Conservation (phyloP, 2,888 invertebrate genomes). For the Megastigmus dorsalis region DNA sequence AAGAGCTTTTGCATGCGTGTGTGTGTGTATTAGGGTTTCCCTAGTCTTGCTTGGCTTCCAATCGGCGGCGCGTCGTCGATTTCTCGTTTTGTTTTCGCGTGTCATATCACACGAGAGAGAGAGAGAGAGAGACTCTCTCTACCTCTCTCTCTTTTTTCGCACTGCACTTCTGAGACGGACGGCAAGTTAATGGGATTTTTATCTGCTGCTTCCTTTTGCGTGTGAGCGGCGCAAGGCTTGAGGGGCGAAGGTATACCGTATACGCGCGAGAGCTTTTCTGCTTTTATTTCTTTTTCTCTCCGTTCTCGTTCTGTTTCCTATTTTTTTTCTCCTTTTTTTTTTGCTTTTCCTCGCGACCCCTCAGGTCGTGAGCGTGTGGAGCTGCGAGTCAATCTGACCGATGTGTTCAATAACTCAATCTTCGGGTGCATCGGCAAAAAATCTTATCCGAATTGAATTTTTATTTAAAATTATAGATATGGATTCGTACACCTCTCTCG, state of each 20-base stretch:
- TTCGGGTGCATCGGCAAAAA: neutral
- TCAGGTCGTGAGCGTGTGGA: too few relatives aligned
- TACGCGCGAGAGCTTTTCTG: neutral
- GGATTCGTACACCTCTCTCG: too few relatives aligned
- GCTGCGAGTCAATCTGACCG: conserved; percentile 20
- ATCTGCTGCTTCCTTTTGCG: conserved; percentile 33
- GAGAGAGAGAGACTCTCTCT: too few relatives aligned
- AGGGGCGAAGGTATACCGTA: too few relatives aligned
- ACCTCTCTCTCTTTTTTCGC: conserved; percentile 7
- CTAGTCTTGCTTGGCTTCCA: conserved; percentile 24
- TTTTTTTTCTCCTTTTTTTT: neutral
- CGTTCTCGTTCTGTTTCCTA: neutral
- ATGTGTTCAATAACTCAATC: conserved; percentile 24
- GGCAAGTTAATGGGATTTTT: conserved; percentile 52
- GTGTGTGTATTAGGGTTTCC: neutral
- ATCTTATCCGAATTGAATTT: neutral
- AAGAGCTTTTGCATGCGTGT: neutral
- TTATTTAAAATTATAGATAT: neutral
- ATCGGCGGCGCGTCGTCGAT: neutral
- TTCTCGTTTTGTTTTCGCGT: conserved; percentile 36
- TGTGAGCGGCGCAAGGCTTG: too few relatives aligned
- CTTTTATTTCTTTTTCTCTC: neutral
- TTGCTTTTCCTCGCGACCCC: too few relatives aligned
- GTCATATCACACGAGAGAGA: conserved; percentile 4
- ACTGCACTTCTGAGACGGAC: conserved; percentile 23